phyloP scores from a whole-genome alignment of 2,888 invertebrate species.

The Tetragonula carbonaria region DNA sequence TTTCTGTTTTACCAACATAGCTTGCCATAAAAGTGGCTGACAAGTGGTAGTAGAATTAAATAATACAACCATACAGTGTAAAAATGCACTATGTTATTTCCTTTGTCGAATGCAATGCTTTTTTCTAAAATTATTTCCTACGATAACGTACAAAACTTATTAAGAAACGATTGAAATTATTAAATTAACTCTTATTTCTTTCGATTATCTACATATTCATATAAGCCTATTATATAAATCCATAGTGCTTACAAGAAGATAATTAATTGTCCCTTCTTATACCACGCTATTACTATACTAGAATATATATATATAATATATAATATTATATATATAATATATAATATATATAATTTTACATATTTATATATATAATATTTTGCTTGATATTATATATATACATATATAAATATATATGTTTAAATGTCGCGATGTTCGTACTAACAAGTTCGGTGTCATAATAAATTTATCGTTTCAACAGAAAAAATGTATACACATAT shows the following conservation, averaged over 20 bases:
- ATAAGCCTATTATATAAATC: conserved; percentile 77
- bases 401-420: conserved; percentile 63
- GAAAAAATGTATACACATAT: conserved; percentile 76
- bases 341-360: conserved; percentile 47
- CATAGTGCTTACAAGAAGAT: conserved; percentile 73
- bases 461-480: conserved; percentile 63
- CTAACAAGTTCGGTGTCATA: conserved; percentile 66
- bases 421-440: conserved; percentile 58
- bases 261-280: conserved; percentile 72
- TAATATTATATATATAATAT: conserved; percentile 75
- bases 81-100: conserved; percentile 70
- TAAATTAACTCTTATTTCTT: conserved; percentile 80
- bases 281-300: conserved; percentile 75
- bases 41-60: conserved; percentile 77
- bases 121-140: conserved; percentile 79
- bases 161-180: conserved; percentile 76
- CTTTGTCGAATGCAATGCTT: conserved; percentile 71
- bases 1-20: conserved; percentile 79
- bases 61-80: conserved; percentile 77
- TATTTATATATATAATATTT: conserved; percentile 76
- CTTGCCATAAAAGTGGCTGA: conserved; percentile 75
- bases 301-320: conserved; percentile 57
- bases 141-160: conserved; percentile 82
- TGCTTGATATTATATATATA: conserved; percentile 70
- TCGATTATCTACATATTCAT: conserved; percentile 81